Base-by-base conservation (phyloP, 2,113 vertebrate species). In the Aix galericulata region DNA sequence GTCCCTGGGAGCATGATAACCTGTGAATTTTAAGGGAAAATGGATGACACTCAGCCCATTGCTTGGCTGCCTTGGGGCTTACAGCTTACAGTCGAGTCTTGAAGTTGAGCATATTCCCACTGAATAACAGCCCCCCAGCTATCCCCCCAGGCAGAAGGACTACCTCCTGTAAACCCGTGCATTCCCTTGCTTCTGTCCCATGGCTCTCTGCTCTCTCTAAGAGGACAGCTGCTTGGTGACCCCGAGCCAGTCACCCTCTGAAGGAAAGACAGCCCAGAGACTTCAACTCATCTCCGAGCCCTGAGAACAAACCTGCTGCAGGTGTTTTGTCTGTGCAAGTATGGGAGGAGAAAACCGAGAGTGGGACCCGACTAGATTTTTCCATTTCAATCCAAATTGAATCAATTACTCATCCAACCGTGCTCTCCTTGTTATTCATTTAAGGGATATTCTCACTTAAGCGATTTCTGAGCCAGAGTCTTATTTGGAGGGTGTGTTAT, bases 401-500 rank as follows among this genome's bases (percentile, higher is more conserved):
- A 68, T 84, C 15, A 90, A 40, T 94, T 95, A 82, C 62, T 96
- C 92, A 94, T 82, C 36, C 59, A 76, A 52, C 46, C 2, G 1
- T 92, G 42, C 36, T 92, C 74, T 90, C 53, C 86, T 52, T 91
- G 52, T 84, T 91, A 67, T 55, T 44, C 12, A 36, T 13, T 52
- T 86, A 72, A 84, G 48, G 20, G 56, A 48, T 95, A 83, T 85
- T 91, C 73, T 87, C 88, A 93, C 69, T 60, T 40, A 76, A 63
- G 32, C 3, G 17, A 77, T 86, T 91, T 96, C 63, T 93, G 74
- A 95, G 71, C 46, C 72, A 84, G 25, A 88, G 29, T 48, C 91
- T 85, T 87, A 48, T 87, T 87, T 80, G 48, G 34, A 91, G 84
- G 95, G 94, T 94, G 95, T 96, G 94, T 94, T 86, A 83, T 75